Percentiles rank a stretch among this genome's conserved stretches.
Conservation (phyloP, 1,140 invertebrate species). For the Diuraphis noxia region DNA sequence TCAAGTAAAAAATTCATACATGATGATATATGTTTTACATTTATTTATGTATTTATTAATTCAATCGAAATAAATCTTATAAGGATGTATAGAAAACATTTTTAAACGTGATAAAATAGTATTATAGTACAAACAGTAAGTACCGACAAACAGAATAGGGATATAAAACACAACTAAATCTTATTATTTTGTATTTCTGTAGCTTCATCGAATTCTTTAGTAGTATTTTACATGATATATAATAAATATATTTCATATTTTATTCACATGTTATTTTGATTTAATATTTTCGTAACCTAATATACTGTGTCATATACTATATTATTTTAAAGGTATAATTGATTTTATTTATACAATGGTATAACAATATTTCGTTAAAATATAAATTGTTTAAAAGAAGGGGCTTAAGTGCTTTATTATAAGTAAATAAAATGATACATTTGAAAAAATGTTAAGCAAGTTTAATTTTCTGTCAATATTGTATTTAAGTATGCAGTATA, state of each 20-base stretch:
- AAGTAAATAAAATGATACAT: no score
- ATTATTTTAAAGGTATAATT: neutral
- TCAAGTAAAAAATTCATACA: neutral
- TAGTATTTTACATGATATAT: neutral
- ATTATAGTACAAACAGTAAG: neutral
- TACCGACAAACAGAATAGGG: no score
- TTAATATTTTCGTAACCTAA: neutral
- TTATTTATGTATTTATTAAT: conserved; percentile 29
- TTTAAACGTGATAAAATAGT: neutral
- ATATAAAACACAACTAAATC: neutral
- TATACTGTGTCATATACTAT: neutral
- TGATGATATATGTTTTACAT: neutral
- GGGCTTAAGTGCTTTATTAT: no score
- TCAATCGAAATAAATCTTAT: neutral
- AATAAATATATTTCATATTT: conserved; percentile 15
- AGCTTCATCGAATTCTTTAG: neutral
- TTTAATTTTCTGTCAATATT: no score
- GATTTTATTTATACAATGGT: neutral
- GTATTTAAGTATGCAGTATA: no score
- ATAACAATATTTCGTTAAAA: neutral
- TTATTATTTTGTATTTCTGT: neutral
- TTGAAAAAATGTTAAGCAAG: no score
- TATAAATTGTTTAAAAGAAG: no score
- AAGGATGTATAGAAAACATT: neutral
- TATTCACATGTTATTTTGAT: neutral